These are phyloP conservation scores for Pongo pygmaeus DNA, from an alignment of 2,113 vertebrate species.

Conservation along the genomic window DNA sequence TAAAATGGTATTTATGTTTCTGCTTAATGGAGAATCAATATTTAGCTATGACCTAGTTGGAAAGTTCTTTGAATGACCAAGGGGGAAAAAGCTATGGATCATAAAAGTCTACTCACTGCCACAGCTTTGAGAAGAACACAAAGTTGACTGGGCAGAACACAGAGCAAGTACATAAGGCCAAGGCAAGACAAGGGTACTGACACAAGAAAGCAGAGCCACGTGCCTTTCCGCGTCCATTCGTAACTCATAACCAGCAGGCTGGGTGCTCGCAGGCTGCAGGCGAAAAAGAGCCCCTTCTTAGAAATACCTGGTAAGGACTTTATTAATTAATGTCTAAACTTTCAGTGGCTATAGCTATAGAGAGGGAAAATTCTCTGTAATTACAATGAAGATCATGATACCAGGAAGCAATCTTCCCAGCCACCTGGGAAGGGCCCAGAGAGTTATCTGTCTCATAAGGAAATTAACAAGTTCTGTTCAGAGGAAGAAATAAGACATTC, in stretches of 20 bases:
- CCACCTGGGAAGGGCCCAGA: neutral
- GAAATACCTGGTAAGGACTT: neutral
- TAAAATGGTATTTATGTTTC: slow-evolving; percentile 20
- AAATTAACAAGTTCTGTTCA: neutral
- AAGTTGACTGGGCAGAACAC: neutral
- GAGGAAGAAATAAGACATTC: neutral
- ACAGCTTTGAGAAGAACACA: neutral
- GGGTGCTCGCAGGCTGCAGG: neutral
- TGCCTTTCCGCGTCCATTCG: neutral
- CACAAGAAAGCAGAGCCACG: neutral
- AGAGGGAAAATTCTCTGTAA: neutral
- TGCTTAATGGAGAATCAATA: slow-evolving; percentile 52
- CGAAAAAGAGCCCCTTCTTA: neutral
- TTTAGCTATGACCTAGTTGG: slow-evolving; percentile 28
- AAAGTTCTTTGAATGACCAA: neutral
- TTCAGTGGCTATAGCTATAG: neutral
- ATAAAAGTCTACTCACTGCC: neutral
- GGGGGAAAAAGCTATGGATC: neutral
- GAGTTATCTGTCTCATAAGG: neutral
- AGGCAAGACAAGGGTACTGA: neutral
- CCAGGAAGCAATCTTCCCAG: neutral
- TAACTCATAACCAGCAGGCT: neutral
- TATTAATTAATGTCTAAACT: neutral
- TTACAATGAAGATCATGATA: neutral
- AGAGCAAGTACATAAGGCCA: neutral